A percentile compares a stretch with the other conserved stretches of the same genome.
These are phyloP conservation scores for Oxygymnocypris stewartii DNA, from an alignment of 2,113 vertebrate species.

Conservation along the genomic window DNA sequence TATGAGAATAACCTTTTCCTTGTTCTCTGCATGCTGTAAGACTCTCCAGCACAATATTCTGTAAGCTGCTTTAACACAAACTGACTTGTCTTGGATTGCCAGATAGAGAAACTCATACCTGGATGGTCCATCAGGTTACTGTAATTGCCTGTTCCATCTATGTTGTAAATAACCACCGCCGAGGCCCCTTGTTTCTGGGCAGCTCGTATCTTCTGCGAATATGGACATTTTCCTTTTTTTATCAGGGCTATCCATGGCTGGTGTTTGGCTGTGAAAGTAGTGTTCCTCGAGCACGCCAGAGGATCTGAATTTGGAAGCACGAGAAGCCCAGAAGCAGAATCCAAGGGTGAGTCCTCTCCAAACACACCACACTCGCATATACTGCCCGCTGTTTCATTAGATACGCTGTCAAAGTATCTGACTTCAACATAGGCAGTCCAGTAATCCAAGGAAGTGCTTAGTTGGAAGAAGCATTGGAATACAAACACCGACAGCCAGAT, in stretches of 20 bases:
- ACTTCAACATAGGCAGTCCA: conserved; percentile 69
- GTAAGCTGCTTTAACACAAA: no score
- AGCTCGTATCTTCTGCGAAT: conserved; percentile 80
- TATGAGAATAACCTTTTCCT: no score
- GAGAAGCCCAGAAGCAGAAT: conserved; percentile 51
- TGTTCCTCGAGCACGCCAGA: conserved; percentile 60
- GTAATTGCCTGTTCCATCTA: conserved; percentile 69
- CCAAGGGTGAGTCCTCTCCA: conserved; percentile 60
- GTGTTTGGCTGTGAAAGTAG: conserved; percentile 53
- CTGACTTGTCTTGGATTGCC: no score
- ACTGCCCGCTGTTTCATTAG: conserved; percentile 56
- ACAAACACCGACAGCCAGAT: conserved; percentile 63
- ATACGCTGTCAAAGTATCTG: conserved; percentile 42
- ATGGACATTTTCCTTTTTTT: conserved; percentile 86
- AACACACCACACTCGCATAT: conserved; percentile 71
- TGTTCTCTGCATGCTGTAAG: no score
- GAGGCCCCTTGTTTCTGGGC: conserved; percentile 73
- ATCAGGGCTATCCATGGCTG: conserved; percentile 85
- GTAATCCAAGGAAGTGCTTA: conserved; percentile 56
- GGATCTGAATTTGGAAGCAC: conserved; percentile 63
- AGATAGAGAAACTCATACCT: conserved; percentile 25
- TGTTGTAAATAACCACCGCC: conserved; percentile 86
- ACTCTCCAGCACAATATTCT: no score
- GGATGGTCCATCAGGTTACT: conserved; percentile 72
- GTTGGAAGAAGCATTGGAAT: conserved; percentile 47